These are phyloP conservation scores for Cylloceria caligata DNA, from an alignment of 2,888 invertebrate genomes.

Conservation along the genomic window DNA sequence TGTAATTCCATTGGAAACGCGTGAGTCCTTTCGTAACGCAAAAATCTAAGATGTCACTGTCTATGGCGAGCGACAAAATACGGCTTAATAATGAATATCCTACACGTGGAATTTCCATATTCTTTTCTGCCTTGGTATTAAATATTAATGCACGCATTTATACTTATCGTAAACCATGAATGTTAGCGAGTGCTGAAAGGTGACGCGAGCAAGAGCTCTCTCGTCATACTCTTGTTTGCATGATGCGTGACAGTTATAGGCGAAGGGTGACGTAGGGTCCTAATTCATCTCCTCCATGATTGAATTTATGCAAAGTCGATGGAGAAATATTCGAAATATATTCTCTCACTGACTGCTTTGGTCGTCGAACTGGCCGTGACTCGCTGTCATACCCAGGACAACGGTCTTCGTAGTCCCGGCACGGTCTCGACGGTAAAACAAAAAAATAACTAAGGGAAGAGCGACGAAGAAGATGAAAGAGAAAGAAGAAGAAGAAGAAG, in stretches of 20 bases:
- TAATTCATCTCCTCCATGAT: conserved; percentile 69
- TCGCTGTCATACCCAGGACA: conserved; percentile 34
- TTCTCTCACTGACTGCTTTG: conserved; percentile 16
- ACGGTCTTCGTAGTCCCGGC: conserved; percentile 1
- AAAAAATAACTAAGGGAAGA: conserved; percentile 35
- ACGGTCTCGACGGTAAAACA: conserved; percentile 25
- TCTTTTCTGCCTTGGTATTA: conserved; percentile 10
- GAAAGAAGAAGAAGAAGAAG: conserved; percentile 2
- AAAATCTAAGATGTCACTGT: neutral
- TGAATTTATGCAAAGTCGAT: conserved; percentile 68
- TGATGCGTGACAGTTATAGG: neutral
- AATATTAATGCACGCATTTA: conserved; percentile 9
- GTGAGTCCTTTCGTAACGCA: conserved; percentile 16
- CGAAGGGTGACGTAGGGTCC: conserved; percentile 42
- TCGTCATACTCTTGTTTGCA: conserved; percentile 1
- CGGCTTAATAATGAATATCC: neutral
- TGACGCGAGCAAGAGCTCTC: conserved; percentile 9
- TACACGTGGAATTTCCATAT: conserved; percentile 35
- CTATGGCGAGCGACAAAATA: neutral
- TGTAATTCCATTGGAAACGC: neutral
- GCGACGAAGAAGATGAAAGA: conserved; percentile 60
- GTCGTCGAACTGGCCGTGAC: conserved; percentile 16
- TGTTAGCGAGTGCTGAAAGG: conserved; percentile 4
- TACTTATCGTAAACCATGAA: conserved; percentile 14
- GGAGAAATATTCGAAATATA: conserved; percentile 56